These are phyloP conservation scores for Eidolon dupreanum DNA, from an alignment of 2,797 vertebrate genomes.

Conservation along the genomic window DNA sequence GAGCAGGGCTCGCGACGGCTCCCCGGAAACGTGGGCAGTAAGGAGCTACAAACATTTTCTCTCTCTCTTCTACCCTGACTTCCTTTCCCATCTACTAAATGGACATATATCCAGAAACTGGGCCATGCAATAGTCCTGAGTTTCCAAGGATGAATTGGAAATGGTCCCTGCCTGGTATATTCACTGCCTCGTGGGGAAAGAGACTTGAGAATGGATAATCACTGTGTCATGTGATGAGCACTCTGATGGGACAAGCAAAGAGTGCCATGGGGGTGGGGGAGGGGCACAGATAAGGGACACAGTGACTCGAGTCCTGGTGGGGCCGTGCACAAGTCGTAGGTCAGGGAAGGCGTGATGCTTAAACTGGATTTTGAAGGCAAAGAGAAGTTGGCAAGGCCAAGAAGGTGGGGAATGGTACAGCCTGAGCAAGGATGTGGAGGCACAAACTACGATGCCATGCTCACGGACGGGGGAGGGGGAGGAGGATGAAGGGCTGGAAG, in stretches of 20 bases:
- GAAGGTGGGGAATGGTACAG: neutral
- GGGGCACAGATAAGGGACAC: neutral
- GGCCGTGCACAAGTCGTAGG: neutral
- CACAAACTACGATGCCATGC: rapidly evolving
- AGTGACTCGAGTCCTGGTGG: neutral
- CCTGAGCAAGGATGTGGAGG: neutral
- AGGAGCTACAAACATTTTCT: neutral
- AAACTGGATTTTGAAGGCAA: neutral
- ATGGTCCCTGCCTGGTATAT: rapidly evolving
- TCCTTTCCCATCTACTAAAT: neutral
- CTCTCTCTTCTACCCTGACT: neutral
- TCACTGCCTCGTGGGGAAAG: neutral
- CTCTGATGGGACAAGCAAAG: neutral
- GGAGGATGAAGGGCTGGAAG: too few relatives aligned
- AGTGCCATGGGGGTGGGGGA: neutral
- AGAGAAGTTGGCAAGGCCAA: neutral
- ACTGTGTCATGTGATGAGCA: rapidly evolving
- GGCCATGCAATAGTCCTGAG: rapidly evolving
- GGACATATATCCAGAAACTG: neutral
- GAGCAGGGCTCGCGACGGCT: neutral
- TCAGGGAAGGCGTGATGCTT: neutral
- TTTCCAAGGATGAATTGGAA: neutral
- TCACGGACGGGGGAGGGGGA: neutral
- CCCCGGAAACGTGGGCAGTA: neutral
- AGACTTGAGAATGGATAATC: neutral